These are phyloP conservation scores for Hylaeus anthracinus DNA, from an alignment of 1,140 invertebrate species.

Conservation along the genomic window DNA sequence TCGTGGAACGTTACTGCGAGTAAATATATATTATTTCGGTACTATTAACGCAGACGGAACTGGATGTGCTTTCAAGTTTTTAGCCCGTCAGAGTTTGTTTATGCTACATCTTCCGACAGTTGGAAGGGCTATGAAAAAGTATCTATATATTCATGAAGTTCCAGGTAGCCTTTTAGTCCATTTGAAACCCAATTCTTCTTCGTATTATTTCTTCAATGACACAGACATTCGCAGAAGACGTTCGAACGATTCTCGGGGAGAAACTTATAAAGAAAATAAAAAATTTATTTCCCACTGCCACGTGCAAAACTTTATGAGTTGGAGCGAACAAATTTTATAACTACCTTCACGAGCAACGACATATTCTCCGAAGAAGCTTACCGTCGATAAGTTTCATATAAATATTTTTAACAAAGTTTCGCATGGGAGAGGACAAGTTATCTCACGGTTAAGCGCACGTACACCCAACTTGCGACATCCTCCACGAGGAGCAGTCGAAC, in stretches of 20 bases:
- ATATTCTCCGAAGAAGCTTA: not conserved
- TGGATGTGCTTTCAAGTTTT: too few species aligned
- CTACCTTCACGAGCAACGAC: not conserved
- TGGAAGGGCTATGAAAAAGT: too few species aligned
- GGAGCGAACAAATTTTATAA: constrained; percentile 17
- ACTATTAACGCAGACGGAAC: not conserved
- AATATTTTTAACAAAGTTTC: constrained; percentile 2
- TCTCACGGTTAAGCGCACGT: not conserved
- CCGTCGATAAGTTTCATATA: not conserved
- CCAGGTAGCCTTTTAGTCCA: not conserved
- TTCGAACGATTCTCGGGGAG: not conserved
- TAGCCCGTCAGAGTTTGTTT: too few species aligned
- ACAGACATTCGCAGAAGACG: not conserved
- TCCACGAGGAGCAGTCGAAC: too few species aligned
- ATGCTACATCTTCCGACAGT: too few species aligned
- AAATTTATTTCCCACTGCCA: not conserved
- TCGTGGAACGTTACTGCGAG: not conserved
- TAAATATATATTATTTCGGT: not conserved
- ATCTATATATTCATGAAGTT: too few species aligned
- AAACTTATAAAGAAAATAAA: constrained; percentile 7
- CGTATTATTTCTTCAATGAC: not conserved
- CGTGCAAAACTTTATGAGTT: not conserved
- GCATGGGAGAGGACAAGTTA: not conserved
- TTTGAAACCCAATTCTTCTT: not conserved
- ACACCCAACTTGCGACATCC: too few species aligned